Conservation (phyloP, 1,140 invertebrate genomes). For the Ceratosolen fusciceps region DNA sequence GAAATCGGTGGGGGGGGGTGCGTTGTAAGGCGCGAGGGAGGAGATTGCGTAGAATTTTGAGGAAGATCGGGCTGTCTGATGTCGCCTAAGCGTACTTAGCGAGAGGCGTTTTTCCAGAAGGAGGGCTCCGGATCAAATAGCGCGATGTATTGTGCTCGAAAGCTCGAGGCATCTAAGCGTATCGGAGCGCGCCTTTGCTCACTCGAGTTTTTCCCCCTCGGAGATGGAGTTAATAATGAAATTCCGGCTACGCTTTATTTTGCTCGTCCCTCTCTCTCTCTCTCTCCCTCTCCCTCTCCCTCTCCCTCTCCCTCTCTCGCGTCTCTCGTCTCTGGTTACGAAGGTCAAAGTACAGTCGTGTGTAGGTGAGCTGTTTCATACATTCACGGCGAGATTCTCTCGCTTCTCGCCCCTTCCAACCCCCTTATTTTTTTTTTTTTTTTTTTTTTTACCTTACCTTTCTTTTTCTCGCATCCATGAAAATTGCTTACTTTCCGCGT, state of each 20-base stretch:
- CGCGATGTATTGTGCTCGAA: not conserved
- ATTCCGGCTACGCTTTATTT: constrained; percentile 37
- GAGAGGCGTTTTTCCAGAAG: not conserved
- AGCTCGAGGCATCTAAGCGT: not conserved
- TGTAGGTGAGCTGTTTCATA: constrained; percentile 29
- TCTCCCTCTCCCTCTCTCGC: too few species aligned
- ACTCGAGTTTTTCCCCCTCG: constrained; percentile 5
- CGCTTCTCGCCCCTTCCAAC: not conserved
- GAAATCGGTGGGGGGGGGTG: not conserved
- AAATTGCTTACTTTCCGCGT: constrained; percentile 24
- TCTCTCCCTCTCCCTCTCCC: too few species aligned
- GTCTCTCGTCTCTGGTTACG: too few species aligned
- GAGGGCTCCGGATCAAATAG: constrained; percentile 27
- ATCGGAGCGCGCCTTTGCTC: not conserved
- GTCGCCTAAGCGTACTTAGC: not conserved
- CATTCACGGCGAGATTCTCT: not conserved
- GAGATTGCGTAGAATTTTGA: too few species aligned
- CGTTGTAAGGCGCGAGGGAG: too few species aligned
- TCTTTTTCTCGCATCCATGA: not conserved
- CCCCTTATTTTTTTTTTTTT: not conserved
- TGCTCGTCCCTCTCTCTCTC: constrained; percentile 4
- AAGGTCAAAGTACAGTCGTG: not conserved
- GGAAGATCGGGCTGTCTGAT: constrained; percentile 2
- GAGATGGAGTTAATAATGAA: constrained; percentile 43
- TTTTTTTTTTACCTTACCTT: not conserved